phyloP scores from a whole-genome alignment of 2,888 invertebrate species.

The Petrolisthes cinctipes region DNA sequence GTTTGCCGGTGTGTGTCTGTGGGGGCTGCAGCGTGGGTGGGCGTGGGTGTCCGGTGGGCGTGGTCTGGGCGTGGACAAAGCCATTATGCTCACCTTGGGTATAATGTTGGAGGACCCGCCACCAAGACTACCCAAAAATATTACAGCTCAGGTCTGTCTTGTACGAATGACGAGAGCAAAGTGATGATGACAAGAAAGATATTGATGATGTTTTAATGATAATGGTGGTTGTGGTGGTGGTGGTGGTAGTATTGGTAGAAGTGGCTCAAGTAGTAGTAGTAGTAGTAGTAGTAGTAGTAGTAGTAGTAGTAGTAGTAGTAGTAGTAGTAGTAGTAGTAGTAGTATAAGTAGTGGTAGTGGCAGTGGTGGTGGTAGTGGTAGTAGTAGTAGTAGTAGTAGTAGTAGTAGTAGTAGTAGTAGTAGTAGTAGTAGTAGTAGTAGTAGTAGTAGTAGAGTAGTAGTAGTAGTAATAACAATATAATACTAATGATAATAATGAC shows the following conservation, averaged over 20 bases:
- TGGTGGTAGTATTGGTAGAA: too few species aligned
- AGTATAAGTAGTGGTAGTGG: background rate
- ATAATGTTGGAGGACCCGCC: conserved; percentile 52
- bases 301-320: background rate
- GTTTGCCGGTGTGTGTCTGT: conserved; percentile 32
- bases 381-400: conserved; percentile 1
- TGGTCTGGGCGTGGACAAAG: background rate
- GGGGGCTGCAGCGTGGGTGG: conserved; percentile 44
- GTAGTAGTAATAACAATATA: background rate
- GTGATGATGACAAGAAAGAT: background rate
- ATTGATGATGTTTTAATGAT: too few species aligned
- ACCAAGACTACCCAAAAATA: conserved; percentile 21
- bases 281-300: background rate
- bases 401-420: background rate
- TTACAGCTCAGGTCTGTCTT: conserved; percentile 48
- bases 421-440: background rate
- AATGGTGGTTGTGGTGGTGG: too few species aligned
- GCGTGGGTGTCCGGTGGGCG: conserved; percentile 7
- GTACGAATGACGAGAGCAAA: background rate
- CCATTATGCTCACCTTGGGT: conserved; percentile 29
- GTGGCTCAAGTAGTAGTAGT: background rate
- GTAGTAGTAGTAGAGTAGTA: background rate
- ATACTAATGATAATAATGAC: background rate
- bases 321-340: background rate
- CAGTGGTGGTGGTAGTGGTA: background rate